A percentile compares a stretch with the other conserved stretches of the same genome.
Evolutionary conservation across 1,140 invertebrate genomes (phyloP).

Genomic region (Ganaspis sp.): DNA sequence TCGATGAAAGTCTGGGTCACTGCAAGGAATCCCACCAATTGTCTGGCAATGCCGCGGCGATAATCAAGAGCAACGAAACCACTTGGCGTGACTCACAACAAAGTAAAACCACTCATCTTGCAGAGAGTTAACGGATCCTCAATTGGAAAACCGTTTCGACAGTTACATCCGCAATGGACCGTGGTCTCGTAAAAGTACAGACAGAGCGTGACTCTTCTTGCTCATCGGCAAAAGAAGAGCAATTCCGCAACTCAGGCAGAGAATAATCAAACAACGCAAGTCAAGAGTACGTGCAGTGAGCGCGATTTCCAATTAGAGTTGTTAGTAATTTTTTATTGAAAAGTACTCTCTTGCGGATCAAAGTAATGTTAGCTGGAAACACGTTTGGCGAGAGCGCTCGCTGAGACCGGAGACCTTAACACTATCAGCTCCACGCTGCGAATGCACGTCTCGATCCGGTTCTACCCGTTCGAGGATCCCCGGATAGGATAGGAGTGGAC

Average conservation of each 20-base stretch:
- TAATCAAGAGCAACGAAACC: conserved; percentile 24
- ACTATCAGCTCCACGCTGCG: conserved; percentile 46
- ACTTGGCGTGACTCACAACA: conserved; percentile 24
- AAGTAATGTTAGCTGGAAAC: conserved; percentile 37
- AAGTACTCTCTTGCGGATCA: background rate
- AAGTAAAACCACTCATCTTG: conserved; percentile 16
- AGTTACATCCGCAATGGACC: conserved; percentile 29
- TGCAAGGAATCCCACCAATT: conserved; percentile 43
- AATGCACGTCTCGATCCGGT: conserved; percentile 55
- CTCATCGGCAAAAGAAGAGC: background rate
- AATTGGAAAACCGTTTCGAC: conserved; percentile 22
- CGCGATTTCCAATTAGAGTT: too few species aligned
- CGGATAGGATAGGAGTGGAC: too few species aligned
- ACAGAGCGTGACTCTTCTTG: background rate
- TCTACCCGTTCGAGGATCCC: conserved; percentile 54
- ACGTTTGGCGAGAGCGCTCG: conserved; percentile 48
- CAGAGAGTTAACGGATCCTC: conserved; percentile 22
- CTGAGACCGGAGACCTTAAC: conserved; percentile 40
- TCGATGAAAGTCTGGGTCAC: conserved; percentile 50
- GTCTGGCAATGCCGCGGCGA: conserved; percentile 40
- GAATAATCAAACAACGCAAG: too few species aligned
- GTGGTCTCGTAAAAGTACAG: background rate
- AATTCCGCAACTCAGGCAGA: background rate
- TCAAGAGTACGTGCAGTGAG: too few species aligned
- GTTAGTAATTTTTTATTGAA: too few species aligned